Evolutionary conservation across 2,888 invertebrate genomes (phyloP).

Genomic region (Drosophila subquinaria): DNA sequence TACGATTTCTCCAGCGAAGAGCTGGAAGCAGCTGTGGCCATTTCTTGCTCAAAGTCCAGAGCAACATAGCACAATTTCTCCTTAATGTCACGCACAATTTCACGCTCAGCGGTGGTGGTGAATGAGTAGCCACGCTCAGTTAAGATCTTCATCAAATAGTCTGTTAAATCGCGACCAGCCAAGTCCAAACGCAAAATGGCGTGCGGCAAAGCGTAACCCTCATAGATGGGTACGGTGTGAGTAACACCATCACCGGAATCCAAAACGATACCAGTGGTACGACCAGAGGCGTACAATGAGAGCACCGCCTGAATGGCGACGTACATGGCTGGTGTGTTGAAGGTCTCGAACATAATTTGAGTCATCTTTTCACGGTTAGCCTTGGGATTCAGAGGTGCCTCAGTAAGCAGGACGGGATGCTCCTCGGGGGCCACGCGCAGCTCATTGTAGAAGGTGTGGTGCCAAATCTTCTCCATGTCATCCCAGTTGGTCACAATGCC

Average conservation of each 20-base stretch:
- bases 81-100: constrained; percentile 98
- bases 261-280: constrained; percentile 98
- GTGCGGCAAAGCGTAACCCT: constrained; percentile 96
- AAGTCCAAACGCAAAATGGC: constrained; percentile 97
- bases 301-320: constrained; percentile 97
- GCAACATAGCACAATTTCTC: constrained; percentile 97
- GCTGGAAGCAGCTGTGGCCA: constrained; percentile 96
- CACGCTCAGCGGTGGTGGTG: constrained; percentile 96
- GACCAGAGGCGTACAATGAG: constrained; percentile 97
- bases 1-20: constrained; percentile 97
- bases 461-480: constrained; percentile 99
- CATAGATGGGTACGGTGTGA: constrained; percentile 98
- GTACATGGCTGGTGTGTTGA: constrained; percentile 97
- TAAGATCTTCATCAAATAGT: constrained; percentile 97
- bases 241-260: constrained; percentile 98
- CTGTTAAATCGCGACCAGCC: constrained; percentile 96
- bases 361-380: constrained; percentile 96
- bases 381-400: constrained; percentile 95
- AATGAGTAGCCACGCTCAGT: constrained; percentile 96
- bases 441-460: constrained; percentile 99
- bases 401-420: constrained; percentile 94
- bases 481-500: constrained; percentile 99
- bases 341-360: constrained; percentile 97
- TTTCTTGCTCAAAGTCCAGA: constrained; percentile 96
- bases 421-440: constrained; percentile 97